Evolutionary conservation across 2,113 vertebrate species (phyloP), one percentile per base, ranked within the genome.

Genomic region (Brachyhypopomus occidentalis): DNA sequence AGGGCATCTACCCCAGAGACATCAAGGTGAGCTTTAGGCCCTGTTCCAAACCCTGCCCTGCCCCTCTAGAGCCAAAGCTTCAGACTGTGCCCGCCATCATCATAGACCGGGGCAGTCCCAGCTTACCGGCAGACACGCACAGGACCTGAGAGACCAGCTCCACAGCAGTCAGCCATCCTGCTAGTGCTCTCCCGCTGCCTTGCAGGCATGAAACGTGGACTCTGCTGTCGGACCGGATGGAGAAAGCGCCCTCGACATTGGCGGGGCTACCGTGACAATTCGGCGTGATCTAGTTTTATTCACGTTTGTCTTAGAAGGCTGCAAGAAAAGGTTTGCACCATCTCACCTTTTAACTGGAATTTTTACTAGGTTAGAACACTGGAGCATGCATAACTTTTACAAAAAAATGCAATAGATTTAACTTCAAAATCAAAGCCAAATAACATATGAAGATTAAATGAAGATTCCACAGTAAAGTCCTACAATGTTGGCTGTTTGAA

Each of bases 1-100:
- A 92, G 79, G 93, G 94, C 19, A 88, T 94, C 59, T 94, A 94
- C 66, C 86, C 92, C 1, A 83, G 86, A 60, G 92, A 93, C 0
- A 36, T 88, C 66, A 88, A 86, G 9, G 91, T 93, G 82, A 92
- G 87, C 78, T 93, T 94, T 81, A 91, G 79, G 2, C 41, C 81
- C 12, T 77, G 48, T 48, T 75, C 76, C 55, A 88, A 89, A 55
- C 73, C 81, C 25, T 22, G 9, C 3, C 69, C 19, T 56, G 48
- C 22, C 30, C 58, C 79, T 8, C 69, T 19, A 52, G 52, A 34
- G 72, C 72, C 80, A 2, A 27, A 0, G 71, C 30, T 56, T 77
- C 78, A 56, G 67, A 30, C 62, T 45, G 60, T 85, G 14, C 85
- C 80, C 45, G 34, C 34, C 5, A 83, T 83, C 45, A 63, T 79